Evolutionary conservation across 1,140 invertebrate genomes (phyloP), one percentile per base, ranked within the genome.

Genomic region (roundworm (Caenorhabditis elegans)): DNA sequence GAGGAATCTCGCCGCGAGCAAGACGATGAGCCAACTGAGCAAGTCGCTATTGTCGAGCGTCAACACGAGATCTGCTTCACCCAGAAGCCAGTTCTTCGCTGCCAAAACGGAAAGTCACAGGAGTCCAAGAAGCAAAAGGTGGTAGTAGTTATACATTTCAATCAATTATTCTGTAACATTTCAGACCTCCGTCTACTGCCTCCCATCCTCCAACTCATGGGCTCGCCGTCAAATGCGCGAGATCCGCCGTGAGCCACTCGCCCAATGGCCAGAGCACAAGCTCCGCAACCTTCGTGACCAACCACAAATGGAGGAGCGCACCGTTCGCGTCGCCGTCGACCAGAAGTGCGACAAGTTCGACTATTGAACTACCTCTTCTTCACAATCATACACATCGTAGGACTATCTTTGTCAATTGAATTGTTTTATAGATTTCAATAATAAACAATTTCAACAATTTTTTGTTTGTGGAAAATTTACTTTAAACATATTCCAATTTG

Each of bases 51-150:
- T 43, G 22, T 82, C 53, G 80, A 82, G 47, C 46, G 80, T 31
- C 34, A 48, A 46, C 48, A 82, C 46, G 43, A 82, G 80, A 49
- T 82, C 51, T 76, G 80, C 80, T 78, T 77, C 80, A 81, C 79
- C 60, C 5, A 49, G 24, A 39, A 81, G 79, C 22, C 79, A 36
- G 55, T 70, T 17, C 46, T 65, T 10, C 46, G 24, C 13, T 81
- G 79, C 46, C 36, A 48, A 22, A 55, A 34, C 79, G 55, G 55
- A 65, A 46, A 81, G 60, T 48, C 60, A 39, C 31, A 81, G 8
- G 65, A 81, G 19, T 65, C 31, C 60, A 55, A 70, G 39, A 70
- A 70, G 55, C 36, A 53, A 26, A 76, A 47, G 34, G 79, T 81
- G 24, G 15, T 19, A 76, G 15, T 22, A 22, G 2, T 28, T 15